These are phyloP conservation scores for Labeo calbasu DNA, from an alignment of 2,797 vertebrate genomes.

Conservation along the genomic window DNA sequence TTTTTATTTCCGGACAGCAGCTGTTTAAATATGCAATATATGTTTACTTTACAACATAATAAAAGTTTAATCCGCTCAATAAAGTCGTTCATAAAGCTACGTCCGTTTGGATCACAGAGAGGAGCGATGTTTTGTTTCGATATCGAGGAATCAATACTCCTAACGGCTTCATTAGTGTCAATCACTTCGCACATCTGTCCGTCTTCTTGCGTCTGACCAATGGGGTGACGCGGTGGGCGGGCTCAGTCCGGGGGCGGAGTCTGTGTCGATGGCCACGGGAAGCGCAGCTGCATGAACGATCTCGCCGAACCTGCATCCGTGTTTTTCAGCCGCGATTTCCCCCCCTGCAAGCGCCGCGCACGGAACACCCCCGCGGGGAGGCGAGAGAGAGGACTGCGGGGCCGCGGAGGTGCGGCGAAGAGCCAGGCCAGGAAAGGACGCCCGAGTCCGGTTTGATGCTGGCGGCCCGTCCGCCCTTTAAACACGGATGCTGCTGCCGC, in stretches of 20 bases:
- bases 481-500: conserved; percentile 32
- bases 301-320: conserved; percentile 38
- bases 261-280: conserved; percentile 41
- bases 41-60: background rate
- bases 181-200: conserved; percentile 34
- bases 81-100: background rate
- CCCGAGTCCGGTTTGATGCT: conserved; percentile 41
- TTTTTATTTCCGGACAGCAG: background rate
- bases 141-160: background rate
- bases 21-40: background rate
- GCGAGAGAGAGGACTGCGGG: conserved; percentile 25
- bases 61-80: background rate
- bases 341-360: conserved; percentile 22
- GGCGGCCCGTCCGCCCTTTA: conserved; percentile 49
- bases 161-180: background rate
- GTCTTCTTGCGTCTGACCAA: conserved; percentile 5
- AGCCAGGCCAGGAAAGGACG: conserved; percentile 45
- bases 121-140: background rate
- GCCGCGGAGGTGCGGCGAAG: conserved; percentile 44
- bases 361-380: conserved; percentile 23
- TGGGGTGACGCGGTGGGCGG: conserved; percentile 64
- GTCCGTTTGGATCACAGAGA: background rate
- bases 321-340: conserved; percentile 18
- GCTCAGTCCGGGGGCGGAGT: conserved; percentile 58
- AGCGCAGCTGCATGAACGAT: conserved; percentile 42